phyloP scores from a whole-genome alignment of 2,113 vertebrate genomes.

The Electrona antarctica region DNA sequence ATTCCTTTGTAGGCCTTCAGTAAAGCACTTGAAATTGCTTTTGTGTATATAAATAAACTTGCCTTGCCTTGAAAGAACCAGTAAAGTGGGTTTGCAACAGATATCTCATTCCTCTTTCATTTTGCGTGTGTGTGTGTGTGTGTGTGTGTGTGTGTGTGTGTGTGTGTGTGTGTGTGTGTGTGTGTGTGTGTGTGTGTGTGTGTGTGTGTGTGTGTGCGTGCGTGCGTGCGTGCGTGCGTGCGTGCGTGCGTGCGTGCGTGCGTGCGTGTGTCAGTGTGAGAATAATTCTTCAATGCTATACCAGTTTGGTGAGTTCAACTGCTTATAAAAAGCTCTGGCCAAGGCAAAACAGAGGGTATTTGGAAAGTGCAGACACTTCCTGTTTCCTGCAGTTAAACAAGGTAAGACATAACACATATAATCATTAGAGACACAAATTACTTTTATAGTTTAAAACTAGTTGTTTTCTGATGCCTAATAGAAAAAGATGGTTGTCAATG shows the following conservation, averaged over 20 bases:
- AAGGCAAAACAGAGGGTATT: background rate
- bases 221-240: background rate
- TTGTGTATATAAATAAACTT: too few relatives aligned
- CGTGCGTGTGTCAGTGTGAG: too few relatives aligned
- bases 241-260: background rate
- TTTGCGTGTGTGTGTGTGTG: too few relatives aligned
- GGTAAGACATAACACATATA: background rate
- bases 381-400: background rate
- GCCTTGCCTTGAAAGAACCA: too few relatives aligned
- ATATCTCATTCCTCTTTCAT: too few relatives aligned
- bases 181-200: background rate
- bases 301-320: slow-evolving; percentile 40
- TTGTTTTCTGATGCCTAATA: background rate
- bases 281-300: background rate
- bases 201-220: background rate
- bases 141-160: background rate
- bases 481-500: background rate
- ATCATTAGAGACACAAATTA: background rate
- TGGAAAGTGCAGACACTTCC: background rate
- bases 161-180: background rate
- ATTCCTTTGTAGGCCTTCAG: too few relatives aligned
- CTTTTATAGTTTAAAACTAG: background rate
- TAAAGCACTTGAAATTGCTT: too few relatives aligned
- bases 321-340: background rate
- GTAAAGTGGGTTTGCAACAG: too few relatives aligned